Evolutionary conservation across 1,140 invertebrate species (phyloP), one percentile per base, ranked within the genome.

Genomic region (Drosophila navojoa): DNA sequence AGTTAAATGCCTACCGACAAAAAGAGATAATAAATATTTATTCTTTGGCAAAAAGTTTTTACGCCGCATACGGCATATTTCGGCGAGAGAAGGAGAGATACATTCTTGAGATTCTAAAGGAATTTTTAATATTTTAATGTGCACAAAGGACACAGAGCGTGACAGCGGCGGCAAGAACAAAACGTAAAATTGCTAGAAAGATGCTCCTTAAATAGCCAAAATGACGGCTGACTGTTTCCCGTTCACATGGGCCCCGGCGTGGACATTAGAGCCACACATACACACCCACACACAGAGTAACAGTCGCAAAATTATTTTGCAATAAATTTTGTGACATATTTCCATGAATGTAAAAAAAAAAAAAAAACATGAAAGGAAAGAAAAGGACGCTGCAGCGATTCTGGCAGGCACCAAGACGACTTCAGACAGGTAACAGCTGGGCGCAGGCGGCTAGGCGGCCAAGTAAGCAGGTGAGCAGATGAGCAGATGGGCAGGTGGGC

Each of bases 251-350:
- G 50, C 63, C 63, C 59, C 35, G 44, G 44, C 47, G 38, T 71
- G 77, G 64, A 77, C 79, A 78, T 76, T 66, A 78, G 57, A 67
- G 50, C 15, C 38, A 44, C 63, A 53, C 59, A 9, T 3, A 35
- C 7, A 35, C 35, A 38, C 35, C 11, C 35, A 38, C 6, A 38
- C 7, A 35, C 29, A 72, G 35, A 54, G 53, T 44, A 0, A 15
- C 13, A 69, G 66, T 35, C 59, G 67, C 67, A 42, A 89, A 81
- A 90, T 90, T 90, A 90, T 90, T 90, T 90, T 90, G 85, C 86
- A 90, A 90, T 90, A 90, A 90, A 90, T 90, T 90, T 90, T 90
- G 85, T 90, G 85, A 90, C 85, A 89, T 89, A 77, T 89, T 89
- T 90, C 59, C 84, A 64, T 89, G 82, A 87, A 79, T 89, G 76